phyloP scores from a whole-genome alignment of 2,113 vertebrate species.

The Seriola rivoliana region DNA sequence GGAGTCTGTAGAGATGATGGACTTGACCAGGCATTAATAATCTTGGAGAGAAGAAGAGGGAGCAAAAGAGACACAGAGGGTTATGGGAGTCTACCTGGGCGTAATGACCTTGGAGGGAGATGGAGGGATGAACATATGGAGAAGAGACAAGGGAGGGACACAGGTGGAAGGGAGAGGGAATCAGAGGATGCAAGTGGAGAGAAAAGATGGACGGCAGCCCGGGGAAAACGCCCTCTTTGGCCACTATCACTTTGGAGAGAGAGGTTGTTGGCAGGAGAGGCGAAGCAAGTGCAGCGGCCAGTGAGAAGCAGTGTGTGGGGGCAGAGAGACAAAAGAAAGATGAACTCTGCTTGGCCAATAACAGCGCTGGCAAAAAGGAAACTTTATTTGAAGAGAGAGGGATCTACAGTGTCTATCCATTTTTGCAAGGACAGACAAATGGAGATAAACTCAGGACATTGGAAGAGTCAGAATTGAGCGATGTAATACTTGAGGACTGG shows the following conservation, averaged over 20 bases:
- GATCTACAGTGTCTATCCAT: slow-evolving; percentile 8
- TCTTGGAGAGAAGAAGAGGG: slow-evolving; percentile 1
- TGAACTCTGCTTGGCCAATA: slow-evolving; percentile 29
- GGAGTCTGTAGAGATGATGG: slow-evolving; percentile 36
- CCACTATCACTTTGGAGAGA: neutral
- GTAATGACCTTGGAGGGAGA: slow-evolving; percentile 34
- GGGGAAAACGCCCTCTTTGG: neutral
- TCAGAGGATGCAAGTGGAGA: neutral
- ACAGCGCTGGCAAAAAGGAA: slow-evolving; percentile 10
- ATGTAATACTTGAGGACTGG: neutral
- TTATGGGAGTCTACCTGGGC: slow-evolving; percentile 5
- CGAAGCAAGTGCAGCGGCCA: slow-evolving; percentile 11
- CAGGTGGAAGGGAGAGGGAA: neutral
- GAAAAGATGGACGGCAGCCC: slow-evolving; percentile 12
- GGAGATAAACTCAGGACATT: neutral
- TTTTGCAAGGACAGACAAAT: slow-evolving; percentile 14
- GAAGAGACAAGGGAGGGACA: neutral
- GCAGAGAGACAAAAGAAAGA: slow-evolving; percentile 15
- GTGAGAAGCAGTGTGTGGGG: neutral
- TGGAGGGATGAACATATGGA: slow-evolving; percentile 20
- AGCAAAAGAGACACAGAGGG: neutral
- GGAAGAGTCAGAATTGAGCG: neutral
- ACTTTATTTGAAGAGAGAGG: neutral
- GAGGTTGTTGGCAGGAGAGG: slow-evolving; percentile 10
- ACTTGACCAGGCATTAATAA: slow-evolving; percentile 48